Evolutionary conservation across 2,113 vertebrate species (phyloP), one percentile per base, ranked within the genome.

Genomic region (Solenodon paradoxus): DNA sequence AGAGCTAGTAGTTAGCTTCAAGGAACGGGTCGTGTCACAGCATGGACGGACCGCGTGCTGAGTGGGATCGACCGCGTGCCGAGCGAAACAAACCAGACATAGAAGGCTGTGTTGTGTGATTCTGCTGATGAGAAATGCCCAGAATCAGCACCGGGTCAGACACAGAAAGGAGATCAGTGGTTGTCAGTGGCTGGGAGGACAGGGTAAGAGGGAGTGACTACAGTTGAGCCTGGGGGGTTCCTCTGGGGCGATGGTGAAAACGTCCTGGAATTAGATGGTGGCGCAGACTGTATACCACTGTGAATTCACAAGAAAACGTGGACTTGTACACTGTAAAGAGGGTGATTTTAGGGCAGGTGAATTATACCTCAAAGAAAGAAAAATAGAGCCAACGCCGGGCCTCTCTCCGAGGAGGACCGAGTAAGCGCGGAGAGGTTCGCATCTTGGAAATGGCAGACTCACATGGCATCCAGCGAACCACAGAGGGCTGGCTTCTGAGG

Each of bases 191-290:
- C 7, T 45, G 35, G 24, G 24, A 2, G 32, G n/a, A 63, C 24
- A 26, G 15, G 1, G 10, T 22, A 32, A 30, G 0, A 0, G 53
- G 15, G 8, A 51, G 47, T 1, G 64, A n/a, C 20, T 4, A 15
- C 22, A 59, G 59, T 1, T 35, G 53, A 24, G n/a, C n/a, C n/a
- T 2, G 4, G 30, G 5, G 2, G 51, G 20, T 19, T 32, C 66
- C 64, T 55, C 69, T 61, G 0, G 0, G 13, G 55, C n/a, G 20
- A 26, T 9, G 24, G 42, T 68, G 30, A 77, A 64, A 78, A 75
- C 57, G 28, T 42, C 38, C 88, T 64, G 38, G 40, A 83, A 35
- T 57, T 19, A 45, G n/a, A 26, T 3, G 12, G 22, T 17, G 49
- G 30, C 24, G 11, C n/a, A 57, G 28, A 40, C 12, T 35, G n/a